phyloP scores from a whole-genome alignment of 2,888 invertebrate species.

The Priocnemis perturbator region DNA sequence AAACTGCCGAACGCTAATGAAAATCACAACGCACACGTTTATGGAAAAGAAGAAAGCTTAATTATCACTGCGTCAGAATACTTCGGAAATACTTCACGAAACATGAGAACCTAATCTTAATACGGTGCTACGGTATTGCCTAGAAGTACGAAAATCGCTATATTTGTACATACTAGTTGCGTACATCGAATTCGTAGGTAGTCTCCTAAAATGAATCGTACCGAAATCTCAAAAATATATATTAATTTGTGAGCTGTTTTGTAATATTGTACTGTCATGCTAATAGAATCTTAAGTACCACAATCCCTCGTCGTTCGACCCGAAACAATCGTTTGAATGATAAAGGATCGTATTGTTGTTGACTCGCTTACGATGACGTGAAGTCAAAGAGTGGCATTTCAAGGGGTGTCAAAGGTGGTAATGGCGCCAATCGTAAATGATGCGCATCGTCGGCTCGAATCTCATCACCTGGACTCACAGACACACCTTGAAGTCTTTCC shows the following conservation, averaged over 20 bases:
- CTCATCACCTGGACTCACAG: constrained; percentile 58
- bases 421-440: constrained; percentile 64
- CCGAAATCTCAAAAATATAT: too few species aligned
- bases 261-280: constrained; percentile 3
- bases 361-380: constrained; percentile 49
- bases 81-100: not conserved
- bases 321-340: not conserved
- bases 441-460: constrained; percentile 60
- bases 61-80: too few species aligned
- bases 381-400: constrained; percentile 81
- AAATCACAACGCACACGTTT: too few species aligned
- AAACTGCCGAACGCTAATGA: too few species aligned
- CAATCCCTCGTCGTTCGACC: not conserved
- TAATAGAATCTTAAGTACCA: constrained; percentile 10
- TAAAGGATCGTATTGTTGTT: constrained; percentile 3
- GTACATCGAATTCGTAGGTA: too few species aligned
- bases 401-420: constrained; percentile 79
- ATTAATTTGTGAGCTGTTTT: not conserved
- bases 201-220: too few species aligned
- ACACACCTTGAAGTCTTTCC: constrained; percentile 75
- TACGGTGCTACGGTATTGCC: too few species aligned
- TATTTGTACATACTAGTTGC: too few species aligned
- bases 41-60: too few species aligned
- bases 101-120: not conserved
- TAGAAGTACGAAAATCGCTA: too few species aligned